A percentile compares a stretch with the other conserved stretches of the same genome.
phyloP scores from a whole-genome alignment of 1,140 invertebrate species.

The Periplaneta americana region DNA sequence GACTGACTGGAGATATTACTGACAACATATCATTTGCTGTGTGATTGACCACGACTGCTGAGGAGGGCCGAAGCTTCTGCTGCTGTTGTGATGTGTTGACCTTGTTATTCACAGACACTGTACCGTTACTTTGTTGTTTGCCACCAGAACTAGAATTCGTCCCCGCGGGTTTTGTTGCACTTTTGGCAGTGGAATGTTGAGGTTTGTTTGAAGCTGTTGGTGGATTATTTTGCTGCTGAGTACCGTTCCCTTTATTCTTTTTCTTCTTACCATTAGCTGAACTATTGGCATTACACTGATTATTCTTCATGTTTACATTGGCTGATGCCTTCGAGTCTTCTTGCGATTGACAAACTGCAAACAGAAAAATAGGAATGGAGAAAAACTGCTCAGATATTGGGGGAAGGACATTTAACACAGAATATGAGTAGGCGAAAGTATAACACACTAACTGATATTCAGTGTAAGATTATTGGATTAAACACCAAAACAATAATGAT shows the following conservation, averaged over 20 bases:
- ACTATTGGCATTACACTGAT: background rate
- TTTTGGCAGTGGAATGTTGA: conserved; percentile 22
- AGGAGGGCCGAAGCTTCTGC: background rate
- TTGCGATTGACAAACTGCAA: conserved; percentile 16
- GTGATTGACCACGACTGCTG: background rate
- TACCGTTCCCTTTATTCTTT: conserved; percentile 36
- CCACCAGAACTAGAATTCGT: background rate
- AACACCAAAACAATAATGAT: no score
- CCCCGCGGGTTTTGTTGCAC: background rate
- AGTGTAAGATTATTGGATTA: no score
- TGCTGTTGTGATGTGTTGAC: background rate
- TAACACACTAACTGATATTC: no score
- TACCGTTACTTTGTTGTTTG: background rate
- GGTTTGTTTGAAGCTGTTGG: conserved; percentile 20
- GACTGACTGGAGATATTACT: background rate
- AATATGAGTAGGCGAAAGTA: no score
- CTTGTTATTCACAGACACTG: background rate
- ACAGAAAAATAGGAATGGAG: background rate
- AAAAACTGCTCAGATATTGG: no score
- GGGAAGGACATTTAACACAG: no score
- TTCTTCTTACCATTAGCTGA: conserved; percentile 38
- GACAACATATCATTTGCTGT: background rate
- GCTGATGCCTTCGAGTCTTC: background rate
- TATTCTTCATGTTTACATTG: background rate
- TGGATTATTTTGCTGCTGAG: background rate